Base-by-base conservation (phyloP, 2,113 vertebrate genomes). In the Otis tarda region DNA sequence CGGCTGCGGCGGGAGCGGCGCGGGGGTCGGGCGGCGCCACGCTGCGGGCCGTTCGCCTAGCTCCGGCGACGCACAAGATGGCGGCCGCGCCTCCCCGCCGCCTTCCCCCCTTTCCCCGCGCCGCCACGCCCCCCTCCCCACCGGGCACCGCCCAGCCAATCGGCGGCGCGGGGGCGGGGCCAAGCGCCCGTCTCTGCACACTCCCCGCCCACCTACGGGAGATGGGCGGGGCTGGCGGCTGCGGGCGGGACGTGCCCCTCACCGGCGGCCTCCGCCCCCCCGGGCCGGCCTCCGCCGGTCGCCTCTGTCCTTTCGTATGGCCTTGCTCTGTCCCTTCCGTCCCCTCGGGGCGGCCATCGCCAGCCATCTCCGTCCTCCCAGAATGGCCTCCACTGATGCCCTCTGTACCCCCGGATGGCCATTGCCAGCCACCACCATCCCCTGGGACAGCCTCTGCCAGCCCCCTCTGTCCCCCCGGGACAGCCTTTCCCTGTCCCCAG, bases 41-140 rank as follows among this genome's bases (percentile, higher is more conserved):
- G 56, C 82, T 45, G 20, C 37, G 39, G 75, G n/a, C 52, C 37
- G 39, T 85, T 69, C 39, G 55, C 28, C 80, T 37, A 55, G 63
- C 63, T 94, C 89, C 4, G 21, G 75, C 69, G 86, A 63, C 93
- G 76, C 81, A 94, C 96, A 97, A 97, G 94, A 97, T 97, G 96
- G 97, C 97, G 91, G 74, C 92, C 23, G 91, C 96, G 27, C 69
- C 74, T 90, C 52, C 10, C 77, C 52, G 24, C 56, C 84, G 57
- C 86, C 87, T 47, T 55, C 47, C 47, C 47, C 47, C 18, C 47
- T 47, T 27, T 65, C 41, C 35, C 52, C 49, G 45, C 90, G 31
- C 78, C 90, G 83, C 76, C 80, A 84, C 35, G 92, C 89, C 9
- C 71, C 49, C 24, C 59, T 43, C 87, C 77, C 7, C 56, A 28